Conservation (phyloP, 2,797 vertebrate genomes). For the Euthynnus affinis region DNA sequence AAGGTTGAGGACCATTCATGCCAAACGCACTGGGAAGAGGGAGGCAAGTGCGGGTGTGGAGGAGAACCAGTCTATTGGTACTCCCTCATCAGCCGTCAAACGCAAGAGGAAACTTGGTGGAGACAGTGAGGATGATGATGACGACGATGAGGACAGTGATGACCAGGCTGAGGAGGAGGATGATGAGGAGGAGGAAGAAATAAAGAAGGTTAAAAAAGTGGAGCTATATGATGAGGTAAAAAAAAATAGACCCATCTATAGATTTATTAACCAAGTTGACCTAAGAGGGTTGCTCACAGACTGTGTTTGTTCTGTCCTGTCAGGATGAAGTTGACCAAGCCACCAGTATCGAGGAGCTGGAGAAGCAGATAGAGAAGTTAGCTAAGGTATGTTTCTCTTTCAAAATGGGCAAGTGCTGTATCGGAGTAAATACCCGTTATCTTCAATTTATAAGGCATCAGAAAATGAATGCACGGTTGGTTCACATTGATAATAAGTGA, state of each 20-base stretch:
- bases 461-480: constrained; percentile 34
- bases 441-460: constrained; percentile 18
- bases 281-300: background rate
- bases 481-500: constrained; percentile 37
- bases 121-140: constrained; percentile 95
- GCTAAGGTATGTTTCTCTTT: constrained; percentile 89
- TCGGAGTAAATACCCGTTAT: constrained; percentile 18
- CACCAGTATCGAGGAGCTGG: constrained; percentile 96
- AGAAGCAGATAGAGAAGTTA: constrained; percentile 98
- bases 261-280: background rate
- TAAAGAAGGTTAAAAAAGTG: constrained; percentile 93
- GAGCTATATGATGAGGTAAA: constrained; percentile 94
- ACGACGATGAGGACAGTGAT: constrained; percentile 96
- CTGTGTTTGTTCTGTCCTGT: constrained; percentile 21
- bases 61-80: constrained; percentile 90
- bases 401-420: constrained; percentile 23
- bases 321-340: constrained; percentile 97
- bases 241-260: background rate
- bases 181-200: constrained; percentile 96
- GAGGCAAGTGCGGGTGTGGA: constrained; percentile 89
- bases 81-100: constrained; percentile 89
- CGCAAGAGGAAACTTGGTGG: constrained; percentile 91
- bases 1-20: constrained; percentile 95
- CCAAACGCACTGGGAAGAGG: constrained; percentile 95
- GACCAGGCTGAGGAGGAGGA: constrained; percentile 96